A percentile compares a stretch with the other conserved stretches of the same genome.
Evolutionary conservation across 2,113 vertebrate genomes (phyloP).

Genomic region (Oryzias melastigma): DNA sequence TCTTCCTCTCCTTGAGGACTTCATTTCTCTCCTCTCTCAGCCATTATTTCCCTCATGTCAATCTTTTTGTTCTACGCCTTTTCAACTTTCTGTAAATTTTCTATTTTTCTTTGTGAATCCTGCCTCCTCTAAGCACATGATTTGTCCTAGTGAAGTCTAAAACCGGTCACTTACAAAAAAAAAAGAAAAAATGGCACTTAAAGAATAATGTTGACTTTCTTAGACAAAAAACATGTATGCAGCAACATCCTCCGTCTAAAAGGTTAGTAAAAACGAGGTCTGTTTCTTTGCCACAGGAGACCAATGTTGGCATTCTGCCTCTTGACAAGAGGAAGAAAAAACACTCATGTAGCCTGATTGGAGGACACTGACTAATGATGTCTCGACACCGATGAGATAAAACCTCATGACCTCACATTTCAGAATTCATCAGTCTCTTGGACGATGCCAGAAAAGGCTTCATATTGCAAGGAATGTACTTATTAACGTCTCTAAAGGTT

Average conservation of each 20-base stretch:
- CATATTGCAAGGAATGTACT: not conserved
- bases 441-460: not conserved
- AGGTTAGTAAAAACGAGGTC: too few species aligned
- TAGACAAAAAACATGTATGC: too few species aligned
- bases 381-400: not conserved
- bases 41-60: not conserved
- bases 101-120: too few species aligned
- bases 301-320: not conserved
- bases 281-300: not conserved
- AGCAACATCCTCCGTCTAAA: too few species aligned
- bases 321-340: not conserved
- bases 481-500: not conserved
- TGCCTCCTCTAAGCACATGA: too few species aligned
- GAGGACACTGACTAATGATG: not conserved
- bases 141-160: too few species aligned
- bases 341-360: not conserved
- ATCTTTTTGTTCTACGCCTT: too few species aligned
- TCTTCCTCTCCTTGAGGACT: not conserved
- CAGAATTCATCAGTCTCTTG: not conserved
- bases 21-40: not conserved
- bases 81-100: too few species aligned
- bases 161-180: too few species aligned
- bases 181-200: too few species aligned
- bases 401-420: not conserved
- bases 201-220: too few species aligned